A percentile compares a stretch with the other conserved stretches of the same genome.
Evolutionary conservation across 1,140 invertebrate species (phyloP).

Genomic region (Odontomachus brunneus): DNA sequence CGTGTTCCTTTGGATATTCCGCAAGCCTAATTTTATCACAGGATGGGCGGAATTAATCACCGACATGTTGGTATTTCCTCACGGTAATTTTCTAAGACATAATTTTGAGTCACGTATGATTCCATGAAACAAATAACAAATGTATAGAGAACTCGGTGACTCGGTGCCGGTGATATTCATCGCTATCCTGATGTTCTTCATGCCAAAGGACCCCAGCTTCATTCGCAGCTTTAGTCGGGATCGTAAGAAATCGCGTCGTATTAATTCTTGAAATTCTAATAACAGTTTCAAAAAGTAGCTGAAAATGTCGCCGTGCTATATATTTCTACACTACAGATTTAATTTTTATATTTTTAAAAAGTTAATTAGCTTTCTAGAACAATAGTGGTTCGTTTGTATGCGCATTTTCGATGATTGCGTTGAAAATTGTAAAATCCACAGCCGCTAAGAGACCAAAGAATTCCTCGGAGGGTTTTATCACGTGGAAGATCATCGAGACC

Average conservation of each 20-base stretch:
- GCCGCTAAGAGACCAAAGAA: slow-evolving; percentile 83
- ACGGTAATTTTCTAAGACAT: background rate
- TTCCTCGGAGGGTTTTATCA: slow-evolving; percentile 88
- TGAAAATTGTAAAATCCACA: slow-evolving; percentile 17
- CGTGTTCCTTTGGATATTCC: slow-evolving; percentile 94
- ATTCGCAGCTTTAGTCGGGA: slow-evolving; percentile 86
- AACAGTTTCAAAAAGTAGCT: too few relatives aligned
- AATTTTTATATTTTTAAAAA: too few relatives aligned
- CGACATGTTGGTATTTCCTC: slow-evolving; percentile 78
- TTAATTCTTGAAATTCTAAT: too few relatives aligned
- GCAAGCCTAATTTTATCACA: slow-evolving; percentile 91
- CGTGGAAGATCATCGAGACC: slow-evolving; percentile 90
- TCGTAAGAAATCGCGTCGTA: slow-evolving; percentile 61
- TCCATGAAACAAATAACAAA: slow-evolving; percentile 13
- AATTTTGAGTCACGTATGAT: background rate
- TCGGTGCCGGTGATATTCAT: slow-evolving; percentile 92
- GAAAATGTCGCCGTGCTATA: too few relatives aligned
- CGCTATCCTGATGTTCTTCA: slow-evolving; percentile 91
- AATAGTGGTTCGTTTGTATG: too few relatives aligned
- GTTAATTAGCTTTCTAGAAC: too few relatives aligned
- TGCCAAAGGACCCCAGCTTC: slow-evolving; percentile 90
- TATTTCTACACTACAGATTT: too few relatives aligned
- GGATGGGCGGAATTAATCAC: slow-evolving; percentile 90
- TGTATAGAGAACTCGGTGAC: slow-evolving; percentile 89
- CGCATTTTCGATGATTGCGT: background rate